phyloP scores from a whole-genome alignment of 2,888 invertebrate species.

The Helicoverpa assulta region DNA sequence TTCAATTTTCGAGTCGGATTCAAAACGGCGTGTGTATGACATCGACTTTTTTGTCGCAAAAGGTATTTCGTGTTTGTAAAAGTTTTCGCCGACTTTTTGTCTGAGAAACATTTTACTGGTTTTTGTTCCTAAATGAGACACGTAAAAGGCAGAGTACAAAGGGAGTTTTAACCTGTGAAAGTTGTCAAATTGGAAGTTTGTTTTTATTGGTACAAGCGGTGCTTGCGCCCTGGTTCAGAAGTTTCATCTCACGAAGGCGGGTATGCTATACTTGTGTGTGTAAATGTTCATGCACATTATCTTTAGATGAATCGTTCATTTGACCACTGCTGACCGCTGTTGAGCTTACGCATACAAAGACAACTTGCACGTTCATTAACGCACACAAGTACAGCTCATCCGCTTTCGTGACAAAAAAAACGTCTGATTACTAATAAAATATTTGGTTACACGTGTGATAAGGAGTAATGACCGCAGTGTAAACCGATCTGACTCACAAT shows the following conservation, averaged over 20 bases:
- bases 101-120: conserved; percentile 6
- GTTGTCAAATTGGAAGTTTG: conserved; percentile 9
- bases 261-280: no score
- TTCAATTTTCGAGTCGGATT: background rate
- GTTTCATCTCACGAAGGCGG: no score
- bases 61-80: conserved; percentile 26
- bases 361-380: no score
- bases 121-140: conserved; percentile 14
- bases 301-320: no score
- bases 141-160: background rate
- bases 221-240: no score
- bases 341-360: no score
- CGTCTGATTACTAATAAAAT: conserved; percentile 2
- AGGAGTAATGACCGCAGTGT: background rate
- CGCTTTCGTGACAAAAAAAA: no score
- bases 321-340: no score
- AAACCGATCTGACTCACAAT: background rate
- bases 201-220: background rate
- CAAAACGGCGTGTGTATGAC: background rate
- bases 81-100: conserved; percentile 8
- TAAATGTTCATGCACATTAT: no score
- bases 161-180: background rate
- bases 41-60: conserved; percentile 1
- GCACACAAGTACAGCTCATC: no score
- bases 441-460: background rate